Conservation (phyloP, 2,113 vertebrate species). For the Cyrtonyx montezumae region DNA sequence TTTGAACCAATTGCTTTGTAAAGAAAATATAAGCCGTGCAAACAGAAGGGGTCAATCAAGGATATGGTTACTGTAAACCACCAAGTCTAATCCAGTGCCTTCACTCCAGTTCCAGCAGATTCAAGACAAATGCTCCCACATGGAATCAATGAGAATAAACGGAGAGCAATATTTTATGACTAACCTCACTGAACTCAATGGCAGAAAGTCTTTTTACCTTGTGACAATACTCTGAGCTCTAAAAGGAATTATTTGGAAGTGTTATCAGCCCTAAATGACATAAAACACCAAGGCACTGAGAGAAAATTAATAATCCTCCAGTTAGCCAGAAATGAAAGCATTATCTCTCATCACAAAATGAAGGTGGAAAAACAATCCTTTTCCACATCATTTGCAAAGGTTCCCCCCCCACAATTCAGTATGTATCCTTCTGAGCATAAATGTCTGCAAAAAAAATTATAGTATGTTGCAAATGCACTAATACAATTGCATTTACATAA, state of each 20-base stretch:
- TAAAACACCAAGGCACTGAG: neutral
- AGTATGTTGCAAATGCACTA: neutral
- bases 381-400: neutral
- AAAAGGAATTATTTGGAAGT: neutral
- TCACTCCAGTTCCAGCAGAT: neutral
- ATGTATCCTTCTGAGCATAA: neutral
- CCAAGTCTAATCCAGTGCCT: neutral
- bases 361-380: neutral
- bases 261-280: neutral
- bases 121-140: neutral
- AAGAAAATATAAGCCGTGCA: neutral
- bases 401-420: neutral
- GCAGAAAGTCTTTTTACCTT: neutral
- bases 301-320: neutral
- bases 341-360: neutral
- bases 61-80: neutral
- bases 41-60: neutral
- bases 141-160: neutral
- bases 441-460: accelerated
- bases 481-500: neutral
- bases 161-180: neutral
- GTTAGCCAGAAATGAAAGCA: neutral
- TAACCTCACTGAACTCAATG: neutral
- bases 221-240: neutral
- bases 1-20: neutral